Conservation (phyloP, 35 echinoderm and acorn worm genomes). For the Hemicentrotus pulcherrimus region DNA sequence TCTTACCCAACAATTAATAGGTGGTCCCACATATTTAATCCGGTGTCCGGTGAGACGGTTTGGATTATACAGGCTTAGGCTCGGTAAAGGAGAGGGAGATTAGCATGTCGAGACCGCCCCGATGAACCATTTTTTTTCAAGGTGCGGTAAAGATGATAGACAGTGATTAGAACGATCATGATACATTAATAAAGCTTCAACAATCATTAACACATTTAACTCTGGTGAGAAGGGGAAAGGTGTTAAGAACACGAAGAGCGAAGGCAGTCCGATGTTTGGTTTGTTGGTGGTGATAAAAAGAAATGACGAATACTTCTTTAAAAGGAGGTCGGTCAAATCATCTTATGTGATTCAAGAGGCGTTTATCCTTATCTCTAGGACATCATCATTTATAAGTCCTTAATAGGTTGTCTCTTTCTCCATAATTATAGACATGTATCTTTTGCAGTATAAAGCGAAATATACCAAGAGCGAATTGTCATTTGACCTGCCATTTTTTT, state of each 20-base stretch:
- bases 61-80: neutral
- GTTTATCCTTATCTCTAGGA: no score
- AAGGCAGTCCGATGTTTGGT: neutral
- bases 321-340: no score
- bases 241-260: neutral
- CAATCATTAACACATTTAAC: conserved; percentile 35
- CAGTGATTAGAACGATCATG: conserved; percentile 7
- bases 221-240: neutral
- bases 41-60: conserved; percentile 5
- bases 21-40: conserved; percentile 17
- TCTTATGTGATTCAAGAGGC: no score
- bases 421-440: no score
- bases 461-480: no score
- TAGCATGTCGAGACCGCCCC: conserved; percentile 15
- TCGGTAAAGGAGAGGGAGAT: neutral
- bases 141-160: conserved; percentile 7
- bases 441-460: no score
- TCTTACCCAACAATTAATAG: conserved; percentile 18
- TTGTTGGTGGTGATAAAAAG: neutral
- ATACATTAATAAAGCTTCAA: conserved; percentile 31
- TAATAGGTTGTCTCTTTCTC: no score
- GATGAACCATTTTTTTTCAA: neutral
- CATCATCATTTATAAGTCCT: no score
- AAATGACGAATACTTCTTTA: no score
- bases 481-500: no score